These are phyloP conservation scores for Apamea monoglypha DNA, from an alignment of 2,888 invertebrate species.

Conservation along the genomic window DNA sequence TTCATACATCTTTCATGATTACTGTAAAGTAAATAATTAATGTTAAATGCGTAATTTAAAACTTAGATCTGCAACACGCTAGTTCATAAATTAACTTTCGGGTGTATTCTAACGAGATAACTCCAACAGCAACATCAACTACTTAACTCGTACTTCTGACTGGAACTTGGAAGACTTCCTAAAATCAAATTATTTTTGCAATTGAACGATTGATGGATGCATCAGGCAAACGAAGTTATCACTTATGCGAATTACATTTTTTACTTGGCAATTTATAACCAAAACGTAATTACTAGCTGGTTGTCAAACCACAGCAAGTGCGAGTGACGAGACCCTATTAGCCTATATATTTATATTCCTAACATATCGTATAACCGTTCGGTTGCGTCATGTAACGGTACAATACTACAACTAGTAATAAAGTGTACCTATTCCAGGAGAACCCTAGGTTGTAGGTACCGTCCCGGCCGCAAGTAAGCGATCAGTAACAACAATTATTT, in stretches of 20 bases:
- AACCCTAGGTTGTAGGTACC: not conserved
- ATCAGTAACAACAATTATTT: not conserved
- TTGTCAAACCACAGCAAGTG: not conserved
- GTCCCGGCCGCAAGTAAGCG: not conserved
- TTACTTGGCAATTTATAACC: not conserved
- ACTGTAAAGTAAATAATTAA: not conserved
- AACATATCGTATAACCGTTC: constrained; percentile 1
- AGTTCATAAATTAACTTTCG: not conserved
- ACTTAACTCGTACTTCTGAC: not conserved
- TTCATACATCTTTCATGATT: not conserved
- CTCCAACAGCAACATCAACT: not conserved
- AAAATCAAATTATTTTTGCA: not conserved
- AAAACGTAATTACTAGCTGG: not conserved
- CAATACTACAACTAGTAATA: constrained; percentile 8
- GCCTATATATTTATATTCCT: constrained; percentile 2
- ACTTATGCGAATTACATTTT: too few relatives aligned
- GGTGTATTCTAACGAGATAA: not conserved
- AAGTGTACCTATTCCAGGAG: not conserved
- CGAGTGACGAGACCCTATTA: not conserved
- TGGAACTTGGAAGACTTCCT: not conserved
- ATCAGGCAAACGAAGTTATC: not conserved
- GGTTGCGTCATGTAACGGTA: not conserved
- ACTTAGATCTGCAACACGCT: not conserved
- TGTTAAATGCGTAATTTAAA: not conserved
- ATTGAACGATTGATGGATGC: not conserved